A percentile compares a stretch with the other conserved stretches of the same genome.
These are phyloP conservation scores for Agriotes lineatus DNA, from an alignment of 2,888 invertebrate genomes.

Conservation along the genomic window DNA sequence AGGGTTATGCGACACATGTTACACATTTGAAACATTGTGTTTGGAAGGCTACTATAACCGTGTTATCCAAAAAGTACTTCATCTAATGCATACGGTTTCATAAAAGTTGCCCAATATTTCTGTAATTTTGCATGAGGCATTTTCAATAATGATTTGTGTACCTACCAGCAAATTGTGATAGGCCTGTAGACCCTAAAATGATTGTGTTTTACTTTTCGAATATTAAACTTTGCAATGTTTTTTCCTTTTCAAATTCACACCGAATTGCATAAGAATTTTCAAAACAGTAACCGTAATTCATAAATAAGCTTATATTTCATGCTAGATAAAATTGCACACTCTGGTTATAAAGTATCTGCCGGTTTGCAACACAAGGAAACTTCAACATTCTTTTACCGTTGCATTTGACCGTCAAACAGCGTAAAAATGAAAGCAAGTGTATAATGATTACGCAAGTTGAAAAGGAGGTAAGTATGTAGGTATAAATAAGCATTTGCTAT, in stretches of 20 bases:
- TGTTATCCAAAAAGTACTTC: too few species aligned
- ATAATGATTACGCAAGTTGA: background rate
- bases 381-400: background rate
- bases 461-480: conserved; percentile 10
- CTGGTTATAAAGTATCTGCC: conserved; percentile 8
- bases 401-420: background rate
- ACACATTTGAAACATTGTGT: too few species aligned
- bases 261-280: background rate
- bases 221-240: too few species aligned
- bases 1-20: too few species aligned
- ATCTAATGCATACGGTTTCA: too few species aligned
- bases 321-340: conserved; percentile 16
- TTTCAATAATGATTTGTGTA: too few species aligned
- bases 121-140: too few species aligned
- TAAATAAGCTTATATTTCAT: conserved; percentile 8
- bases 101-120: too few species aligned
- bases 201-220: too few species aligned
- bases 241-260: background rate
- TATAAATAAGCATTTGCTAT: background rate
- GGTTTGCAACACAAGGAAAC: conserved; percentile 13
- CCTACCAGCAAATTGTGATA: too few species aligned
- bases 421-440: conserved; percentile 18
- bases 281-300: conserved; percentile 3
- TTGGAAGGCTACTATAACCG: too few species aligned
- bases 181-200: too few species aligned